phyloP scores from a whole-genome alignment of 1,140 invertebrate genomes.

The Heliconius hermathena region DNA sequence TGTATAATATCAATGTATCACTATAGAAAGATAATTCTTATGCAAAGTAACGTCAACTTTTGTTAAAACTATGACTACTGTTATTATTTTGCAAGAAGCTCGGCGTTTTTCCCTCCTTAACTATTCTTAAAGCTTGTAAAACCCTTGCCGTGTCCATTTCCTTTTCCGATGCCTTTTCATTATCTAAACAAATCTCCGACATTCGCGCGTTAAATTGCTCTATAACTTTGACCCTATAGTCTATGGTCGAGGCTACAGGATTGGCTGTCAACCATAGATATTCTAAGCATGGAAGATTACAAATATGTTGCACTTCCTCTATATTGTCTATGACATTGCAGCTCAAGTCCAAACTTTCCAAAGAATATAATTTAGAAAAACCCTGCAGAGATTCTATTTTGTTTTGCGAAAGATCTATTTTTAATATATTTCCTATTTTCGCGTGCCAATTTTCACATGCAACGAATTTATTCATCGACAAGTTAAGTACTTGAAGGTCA shows the following conservation, averaged over 20 bases:
- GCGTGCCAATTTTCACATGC: conserved; percentile 90
- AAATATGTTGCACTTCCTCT: conserved; percentile 90
- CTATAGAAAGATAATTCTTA: background rate
- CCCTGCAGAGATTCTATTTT: conserved; percentile 88
- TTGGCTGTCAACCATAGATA: conserved; percentile 93
- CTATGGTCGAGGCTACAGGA: conserved; percentile 91
- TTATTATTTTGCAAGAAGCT: conserved; percentile 73
- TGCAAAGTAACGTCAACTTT: conserved; percentile 54
- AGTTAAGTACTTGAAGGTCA: conserved; percentile 87
- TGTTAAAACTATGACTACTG: conserved; percentile 70
- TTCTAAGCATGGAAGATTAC: conserved; percentile 92
- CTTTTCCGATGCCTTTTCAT: conserved; percentile 91
- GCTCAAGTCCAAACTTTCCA: conserved; percentile 93
- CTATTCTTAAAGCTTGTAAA: conserved; percentile 90
- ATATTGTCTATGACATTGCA: conserved; percentile 92
- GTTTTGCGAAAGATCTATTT: conserved; percentile 94
- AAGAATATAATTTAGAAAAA: conserved; percentile 91
- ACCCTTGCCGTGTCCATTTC: conserved; percentile 96
- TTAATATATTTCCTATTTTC: conserved; percentile 93
- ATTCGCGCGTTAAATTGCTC: conserved; percentile 91
- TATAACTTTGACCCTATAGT: conserved; percentile 95
- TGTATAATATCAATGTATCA: background rate
- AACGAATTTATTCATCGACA: conserved; percentile 89
- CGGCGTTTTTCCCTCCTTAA: conserved; percentile 77
- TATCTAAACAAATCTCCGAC: conserved; percentile 91